Base-by-base conservation (phyloP, 1,140 invertebrate species). In the Achatina immaculata region DNA sequence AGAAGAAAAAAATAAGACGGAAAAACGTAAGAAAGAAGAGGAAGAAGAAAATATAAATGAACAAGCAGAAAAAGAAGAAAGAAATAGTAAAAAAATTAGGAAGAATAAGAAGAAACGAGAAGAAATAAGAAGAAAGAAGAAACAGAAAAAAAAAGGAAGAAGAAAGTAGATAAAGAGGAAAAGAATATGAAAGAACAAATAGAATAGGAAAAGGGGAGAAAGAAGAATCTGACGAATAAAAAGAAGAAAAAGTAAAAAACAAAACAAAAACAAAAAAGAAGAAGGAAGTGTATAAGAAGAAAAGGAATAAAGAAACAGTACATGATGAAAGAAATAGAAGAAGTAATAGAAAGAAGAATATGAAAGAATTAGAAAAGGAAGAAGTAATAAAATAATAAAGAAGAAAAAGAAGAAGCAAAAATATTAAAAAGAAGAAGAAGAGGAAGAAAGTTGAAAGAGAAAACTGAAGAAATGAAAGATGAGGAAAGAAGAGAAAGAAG, bases 41-140 rank as follows among this genome's bases (percentile, higher is more conserved):
- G 48, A 43, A 75, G 72, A 75, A 36, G 48, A 43, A 75, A n/a
- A 75, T n/a, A 75, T 38, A 75, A n/a, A 75, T 38, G 48, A 14
- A 45, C 40, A 75, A 19, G 40, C 31, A 72, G 34, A 72, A 14
- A 72, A 19, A 72, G 40, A 72, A 48, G 11, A 48, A 31, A 79
- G 66, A 79, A 38, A 71, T 4, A 48, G 45, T 28, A 28, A 45
- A 24, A n/a, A 34, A 45, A 2, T 14, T 40, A n/a, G 42, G 51
- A 31, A 69, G 42, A 45, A 31, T 43, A 9, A 78, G 24, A 42
- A 43, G 71, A 40, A 19, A 73, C 21, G 42, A 40, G 14, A 0
- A 34, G 31, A 16, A 28, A 28, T 11, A 68, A 14, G 11, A 68
- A 16, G 16, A 68, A 0, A 16, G 4, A n/a, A n/a, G n/a, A 24